Evolutionary conservation across 2,888 invertebrate species (phyloP), one percentile per base, ranked within the genome.

Genomic region (Orgyia antiqua): DNA sequence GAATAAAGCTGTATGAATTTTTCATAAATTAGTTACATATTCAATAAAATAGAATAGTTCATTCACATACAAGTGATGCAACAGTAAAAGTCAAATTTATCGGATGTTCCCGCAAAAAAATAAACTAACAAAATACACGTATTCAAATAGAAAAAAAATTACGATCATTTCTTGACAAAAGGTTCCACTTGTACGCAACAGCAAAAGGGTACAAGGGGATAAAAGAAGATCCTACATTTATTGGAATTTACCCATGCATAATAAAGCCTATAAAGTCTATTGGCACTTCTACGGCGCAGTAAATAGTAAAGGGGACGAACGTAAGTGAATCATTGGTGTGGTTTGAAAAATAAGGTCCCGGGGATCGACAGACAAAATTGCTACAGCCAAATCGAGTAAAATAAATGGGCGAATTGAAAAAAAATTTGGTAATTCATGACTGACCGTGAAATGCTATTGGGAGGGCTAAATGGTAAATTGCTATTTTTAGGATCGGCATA

Each of bases 301-400:
- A 35, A 44, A 46, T 46, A 47, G 36, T 47, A 42, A 39, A 52
- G 45, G 45, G 51, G 40, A 36, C 41, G 40, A 38, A 35, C 35
- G 30, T 43, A 53, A 52, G 47, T 53, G 51, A 53, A 54, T 54
- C 56, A 58, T 48, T 43, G 56, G 40, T 42, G 48, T 38, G 51
- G 52, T 54, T 52, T 50, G 46, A 53, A 51, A 53, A 58, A 58
- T 53, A 45, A 38, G 45, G 51, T 40, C 39, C 38, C 47, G 29
- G 41, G 35, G 42, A 46, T 52, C 42, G 48, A 48, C 48, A 40
- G 53, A 57, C 51, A 45, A 53, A 58, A 58, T 56, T 54, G 45
- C 56, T 46, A 46, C 36, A 51, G 43, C 43, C 43, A 52, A 45
- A 44, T 53, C 42, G 34, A 44, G 51, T 48, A 46, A 45, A 52